Base-by-base conservation (phyloP, 2,888 invertebrate genomes). In the Hypselothyrea guttata region DNA sequence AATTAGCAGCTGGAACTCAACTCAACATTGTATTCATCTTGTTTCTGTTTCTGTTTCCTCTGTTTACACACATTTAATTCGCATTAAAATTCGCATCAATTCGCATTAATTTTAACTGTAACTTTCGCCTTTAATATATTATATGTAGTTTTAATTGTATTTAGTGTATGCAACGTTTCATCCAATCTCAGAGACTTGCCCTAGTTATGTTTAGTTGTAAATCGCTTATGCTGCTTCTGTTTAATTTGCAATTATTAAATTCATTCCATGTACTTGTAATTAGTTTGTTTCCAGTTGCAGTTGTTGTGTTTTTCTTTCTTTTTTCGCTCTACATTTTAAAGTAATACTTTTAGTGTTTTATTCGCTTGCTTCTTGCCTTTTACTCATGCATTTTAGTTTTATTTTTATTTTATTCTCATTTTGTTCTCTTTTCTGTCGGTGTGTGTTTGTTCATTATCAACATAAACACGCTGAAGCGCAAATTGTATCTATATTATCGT, bases 401-500 rank as follows among this genome's bases (percentile, higher is more conserved):
- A 22, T 22, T 22, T 22, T 22, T 5, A 5, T 22, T 22, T 22
- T 22, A 22, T n/a, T n/a, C n/a, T n/a, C n/a, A 5, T 22, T 22
- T 22, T 22, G 22, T 22, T 22, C 5, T 22, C 3, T 22, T 22
- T 22, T 22, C 2, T 22, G 3, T 78, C 83, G 82, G 84, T 77
- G 84, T 77, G 71, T 63, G 22, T 22, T n/a, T 60, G 48, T 65
- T 72, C 55, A 49, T 42, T 68, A 75, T 67, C 77, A 81, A 71
- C 72, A 74, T 71, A 66, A 64, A 57, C 64, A 86, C 70, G 73
- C 82, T 71, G 42, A 61, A 40, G 73, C 75, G 81, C 67, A 64
- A 55, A 72, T 75, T 74, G 78, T 65, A 60, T 70, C 84, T 75
- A 73, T 84, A 79, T 87, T 86, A 88, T 87, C 87, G 87, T 87